Evolutionary conservation across 2,888 invertebrate species (phyloP).

Genomic region (Pseudolycoriella hygida): DNA sequence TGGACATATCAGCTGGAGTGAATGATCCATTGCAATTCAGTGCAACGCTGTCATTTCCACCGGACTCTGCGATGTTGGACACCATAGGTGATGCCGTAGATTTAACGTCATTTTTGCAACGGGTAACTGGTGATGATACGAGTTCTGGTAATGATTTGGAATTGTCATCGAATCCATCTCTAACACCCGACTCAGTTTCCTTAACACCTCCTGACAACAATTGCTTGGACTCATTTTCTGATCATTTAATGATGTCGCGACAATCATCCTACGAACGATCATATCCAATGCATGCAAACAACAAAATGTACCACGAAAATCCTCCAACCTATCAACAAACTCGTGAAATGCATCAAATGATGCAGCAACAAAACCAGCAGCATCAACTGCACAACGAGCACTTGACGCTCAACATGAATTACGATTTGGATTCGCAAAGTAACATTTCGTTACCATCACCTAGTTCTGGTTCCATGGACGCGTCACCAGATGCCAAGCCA

Average conservation of each 20-base stretch:
- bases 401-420: conserved; percentile 8
- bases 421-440: conserved; percentile 54
- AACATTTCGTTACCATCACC: conserved; percentile 68
- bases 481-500: conserved; percentile 37
- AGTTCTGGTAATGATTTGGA: conserved; percentile 45
- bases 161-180: conserved; percentile 51
- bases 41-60: conserved; percentile 56
- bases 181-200: conserved; percentile 46
- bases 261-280: conserved; percentile 7
- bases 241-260: conserved; percentile 44
- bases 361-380: conserved; percentile 41
- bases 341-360: conserved; percentile 38
- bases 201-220: conserved; percentile 37
- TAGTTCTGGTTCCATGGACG: conserved; percentile 46
- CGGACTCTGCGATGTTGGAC: conserved; percentile 59
- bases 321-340: conserved; percentile 39
- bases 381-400: conserved; percentile 18
- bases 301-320: conserved; percentile 26
- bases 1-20: conserved; percentile 47
- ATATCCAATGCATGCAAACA: conserved; percentile 12
- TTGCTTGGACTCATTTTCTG: conserved; percentile 50
- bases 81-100: conserved; percentile 66
- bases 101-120: conserved; percentile 54
- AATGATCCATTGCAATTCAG: conserved; percentile 71
- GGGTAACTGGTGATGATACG: conserved; percentile 41